Conservation (phyloP, 1,140 invertebrate genomes). For the Monochamus saltuarius region DNA sequence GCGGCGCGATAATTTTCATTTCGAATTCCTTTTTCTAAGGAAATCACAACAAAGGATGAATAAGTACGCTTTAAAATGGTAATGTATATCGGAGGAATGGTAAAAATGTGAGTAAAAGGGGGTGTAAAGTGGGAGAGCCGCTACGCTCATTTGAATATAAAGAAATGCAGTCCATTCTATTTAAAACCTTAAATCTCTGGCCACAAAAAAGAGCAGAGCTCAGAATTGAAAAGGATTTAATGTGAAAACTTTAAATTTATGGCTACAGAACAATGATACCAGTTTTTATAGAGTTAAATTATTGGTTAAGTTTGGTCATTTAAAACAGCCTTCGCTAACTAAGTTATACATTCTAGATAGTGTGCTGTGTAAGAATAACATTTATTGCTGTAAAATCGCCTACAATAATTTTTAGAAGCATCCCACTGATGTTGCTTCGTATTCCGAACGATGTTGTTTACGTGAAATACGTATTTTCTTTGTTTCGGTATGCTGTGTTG, state of each 20-base stretch:
- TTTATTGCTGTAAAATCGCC: slow-evolving; percentile 29
- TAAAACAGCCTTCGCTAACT: slow-evolving; percentile 44
- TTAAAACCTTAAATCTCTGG: slow-evolving; percentile 44
- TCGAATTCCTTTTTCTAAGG: background rate
- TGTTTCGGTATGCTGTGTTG: background rate
- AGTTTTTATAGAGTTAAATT: slow-evolving; percentile 51
- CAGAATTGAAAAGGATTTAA: slow-evolving; percentile 50
- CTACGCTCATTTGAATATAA: slow-evolving; percentile 46
- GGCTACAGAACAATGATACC: slow-evolving; percentile 50
- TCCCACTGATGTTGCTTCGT: too few relatives aligned
- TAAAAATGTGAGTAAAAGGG: slow-evolving; percentile 13
- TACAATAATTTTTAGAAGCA: slow-evolving; percentile 16
- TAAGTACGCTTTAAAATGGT: background rate
- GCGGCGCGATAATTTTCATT: too few relatives aligned
- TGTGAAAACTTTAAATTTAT: slow-evolving; percentile 52
- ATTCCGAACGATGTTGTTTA: background rate
- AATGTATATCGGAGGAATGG: background rate
- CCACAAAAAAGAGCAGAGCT: slow-evolving; percentile 38
- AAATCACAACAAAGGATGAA: slow-evolving; percentile 2
- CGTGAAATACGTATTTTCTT: slow-evolving; percentile 3
- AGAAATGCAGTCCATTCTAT: slow-evolving; percentile 44
- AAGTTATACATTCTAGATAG: slow-evolving; percentile 37
- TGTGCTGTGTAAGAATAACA: slow-evolving; percentile 17
- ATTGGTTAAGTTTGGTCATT: slow-evolving; percentile 50
- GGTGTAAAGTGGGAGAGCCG: slow-evolving; percentile 26